These are phyloP conservation scores for Entelurus aequoreus DNA, from an alignment of 2,113 vertebrate species.

Conservation along the genomic window DNA sequence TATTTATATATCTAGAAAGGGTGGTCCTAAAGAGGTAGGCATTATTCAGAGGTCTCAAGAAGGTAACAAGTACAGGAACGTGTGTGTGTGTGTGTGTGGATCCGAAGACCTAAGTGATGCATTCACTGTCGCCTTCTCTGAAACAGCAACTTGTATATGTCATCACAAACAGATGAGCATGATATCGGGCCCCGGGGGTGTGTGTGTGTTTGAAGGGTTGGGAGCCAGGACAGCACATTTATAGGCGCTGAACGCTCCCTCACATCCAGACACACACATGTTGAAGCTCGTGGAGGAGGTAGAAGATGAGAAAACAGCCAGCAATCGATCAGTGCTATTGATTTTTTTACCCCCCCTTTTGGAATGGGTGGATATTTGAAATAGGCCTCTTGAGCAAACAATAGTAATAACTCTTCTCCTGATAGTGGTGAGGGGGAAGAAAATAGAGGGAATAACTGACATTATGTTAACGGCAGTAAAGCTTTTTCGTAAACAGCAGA, in stretches of 20 bases:
- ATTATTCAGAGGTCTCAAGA: too few relatives aligned
- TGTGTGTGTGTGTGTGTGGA: neutral
- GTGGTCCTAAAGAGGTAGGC: too few relatives aligned
- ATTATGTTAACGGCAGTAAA: constrained; percentile 2
- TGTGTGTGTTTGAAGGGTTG: constrained; percentile 8
- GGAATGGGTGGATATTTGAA: constrained; percentile 62
- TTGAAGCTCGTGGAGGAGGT: constrained; percentile 35
- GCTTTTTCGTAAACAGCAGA: neutral
- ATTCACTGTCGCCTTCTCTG: constrained; percentile 43
- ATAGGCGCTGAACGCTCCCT: constrained; percentile 23
- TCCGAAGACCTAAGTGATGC: constrained; percentile 43
- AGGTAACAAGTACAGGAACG: too few relatives aligned
- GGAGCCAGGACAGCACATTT: constrained; percentile 33
- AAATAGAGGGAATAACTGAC: too few relatives aligned
- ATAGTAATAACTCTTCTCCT: constrained; percentile 62
- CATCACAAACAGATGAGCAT: constrained; percentile 56
- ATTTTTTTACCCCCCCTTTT: constrained; percentile 65
- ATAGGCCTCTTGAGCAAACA: constrained; percentile 61
- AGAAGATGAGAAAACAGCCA: constrained; percentile 56
- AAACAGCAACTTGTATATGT: constrained; percentile 52
- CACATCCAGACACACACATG: constrained; percentile 29
- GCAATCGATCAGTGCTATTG: constrained; percentile 66
- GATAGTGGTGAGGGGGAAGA: constrained; percentile 12
- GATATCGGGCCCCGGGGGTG: constrained; percentile 46
- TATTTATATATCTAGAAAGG: too few relatives aligned